Evolutionary conservation across 2,797 vertebrate species (phyloP).

Genomic region (Yasuhikotakia modesta): DNA sequence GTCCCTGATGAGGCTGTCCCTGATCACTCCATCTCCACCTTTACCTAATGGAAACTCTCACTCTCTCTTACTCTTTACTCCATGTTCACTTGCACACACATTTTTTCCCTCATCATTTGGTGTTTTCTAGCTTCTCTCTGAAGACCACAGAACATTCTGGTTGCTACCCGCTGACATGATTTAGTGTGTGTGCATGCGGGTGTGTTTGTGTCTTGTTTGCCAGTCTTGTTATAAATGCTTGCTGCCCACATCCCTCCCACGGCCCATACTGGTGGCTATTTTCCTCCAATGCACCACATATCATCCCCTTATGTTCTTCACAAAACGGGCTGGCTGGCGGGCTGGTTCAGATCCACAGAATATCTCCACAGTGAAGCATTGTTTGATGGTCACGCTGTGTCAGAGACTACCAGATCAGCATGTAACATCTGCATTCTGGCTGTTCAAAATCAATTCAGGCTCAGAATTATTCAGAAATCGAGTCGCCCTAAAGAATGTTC

Average conservation of each 20-base stretch:
- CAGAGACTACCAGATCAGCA: background rate
- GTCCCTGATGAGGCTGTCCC: conserved; percentile 32
- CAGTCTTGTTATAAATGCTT: conserved; percentile 59
- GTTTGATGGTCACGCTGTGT: background rate
- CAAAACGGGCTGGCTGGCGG: conserved; percentile 43
- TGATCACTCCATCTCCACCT: conserved; percentile 20
- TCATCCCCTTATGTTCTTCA: conserved; percentile 57
- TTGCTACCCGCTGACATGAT: conserved; percentile 54
- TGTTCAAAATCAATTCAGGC: background rate
- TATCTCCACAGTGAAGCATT: background rate
- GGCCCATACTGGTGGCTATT: conserved; percentile 62
- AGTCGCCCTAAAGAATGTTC: no score
- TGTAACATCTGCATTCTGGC: background rate
- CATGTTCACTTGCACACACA: background rate
- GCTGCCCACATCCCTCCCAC: conserved; percentile 62
- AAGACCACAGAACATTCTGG: conserved; percentile 55
- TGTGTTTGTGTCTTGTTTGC: conserved; percentile 45
- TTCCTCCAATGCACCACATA: conserved; percentile 58
- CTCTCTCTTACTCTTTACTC: background rate
- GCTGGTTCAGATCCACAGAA: conserved; percentile 37
- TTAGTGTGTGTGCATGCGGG: conserved; percentile 13
- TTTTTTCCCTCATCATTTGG: conserved; percentile 31
- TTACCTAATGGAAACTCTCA: conserved; percentile 16
- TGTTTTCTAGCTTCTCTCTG: conserved; percentile 42
- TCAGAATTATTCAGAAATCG: background rate